Evolutionary conservation across 2,113 vertebrate species (phyloP), one percentile per base, ranked within the genome.

Genomic region (Tringa solitaria): DNA sequence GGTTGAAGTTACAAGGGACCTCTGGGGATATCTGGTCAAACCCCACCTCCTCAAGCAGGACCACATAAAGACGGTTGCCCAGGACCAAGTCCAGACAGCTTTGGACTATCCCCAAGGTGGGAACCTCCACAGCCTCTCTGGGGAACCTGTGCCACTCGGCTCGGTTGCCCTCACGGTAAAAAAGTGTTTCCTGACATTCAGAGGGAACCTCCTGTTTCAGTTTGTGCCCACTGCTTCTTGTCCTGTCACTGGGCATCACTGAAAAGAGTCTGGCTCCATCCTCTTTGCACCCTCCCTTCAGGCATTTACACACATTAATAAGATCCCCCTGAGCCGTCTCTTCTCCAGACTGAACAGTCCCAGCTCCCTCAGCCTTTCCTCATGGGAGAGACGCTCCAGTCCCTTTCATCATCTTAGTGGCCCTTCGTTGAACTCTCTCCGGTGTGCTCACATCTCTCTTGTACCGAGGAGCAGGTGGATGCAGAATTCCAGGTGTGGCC

Each of bases 61-160:
- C 9, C 33, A 67, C 1, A 2, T 19, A 43, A n/a, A 35, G 16
- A 17, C 2, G 1, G 26, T 51, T 61, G 35, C 5, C 15, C 13
- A 45, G 35, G 22, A 26, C 10, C 24, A 10, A 2, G 14, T 53
- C 73, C 53, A 37, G 14, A 9, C 14, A 16, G 12, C 69, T 73
- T 88, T 68, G 64, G 53, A 67, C 8, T 23, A 7, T 20, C 18
- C 51, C 68, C 45, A 67, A 30, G 12, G 5, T 0, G 0, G 32
- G 50, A 84, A 19, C 45, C 19, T 84, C 30, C 57, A 53, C 48
- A 21, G 13, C 9, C 43, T 73, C 26, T 12, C 32, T 37, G 12
- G 59, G 37, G 26, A 84, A 63, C 11, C 53, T 33, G 8, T 46
- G 35, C 26, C 35, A 81, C 14, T 8, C 46, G 12, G 21, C 17